Percentiles rank a stretch among this genome's conserved stretches.
phyloP scores from a whole-genome alignment of 1,140 invertebrate species.

The Argopecten irradians region DNA sequence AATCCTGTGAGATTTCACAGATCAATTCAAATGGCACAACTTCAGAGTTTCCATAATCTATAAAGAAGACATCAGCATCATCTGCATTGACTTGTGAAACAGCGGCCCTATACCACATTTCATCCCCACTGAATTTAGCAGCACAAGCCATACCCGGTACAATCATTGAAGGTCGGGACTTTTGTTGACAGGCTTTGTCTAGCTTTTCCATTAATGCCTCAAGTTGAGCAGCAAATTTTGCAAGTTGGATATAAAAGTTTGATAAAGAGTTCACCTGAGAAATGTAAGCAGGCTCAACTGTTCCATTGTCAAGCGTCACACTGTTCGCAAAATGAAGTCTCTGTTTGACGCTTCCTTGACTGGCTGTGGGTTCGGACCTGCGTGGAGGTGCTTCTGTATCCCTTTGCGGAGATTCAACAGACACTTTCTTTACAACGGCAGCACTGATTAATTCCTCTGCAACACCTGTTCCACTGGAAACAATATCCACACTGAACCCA shows the following conservation, averaged over 20 bases:
- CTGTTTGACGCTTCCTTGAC: constrained; percentile 38
- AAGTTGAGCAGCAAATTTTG: constrained; percentile 64
- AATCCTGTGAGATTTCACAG: constrained; percentile 50
- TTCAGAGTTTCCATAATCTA: constrained; percentile 80
- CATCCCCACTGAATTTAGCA: constrained; percentile 84
- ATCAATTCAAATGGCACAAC: constrained; percentile 61
- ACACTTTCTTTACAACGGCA: constrained; percentile 58
- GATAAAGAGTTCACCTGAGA: constrained; percentile 60
- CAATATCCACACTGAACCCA: constrained; percentile 44
- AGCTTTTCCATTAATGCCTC: constrained; percentile 76
- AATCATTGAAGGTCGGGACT: constrained; percentile 33
- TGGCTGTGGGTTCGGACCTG: not conserved
- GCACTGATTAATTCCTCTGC: constrained; percentile 58
- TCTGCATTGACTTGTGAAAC: constrained; percentile 78
- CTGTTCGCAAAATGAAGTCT: constrained; percentile 36
- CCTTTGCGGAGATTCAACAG: not conserved
- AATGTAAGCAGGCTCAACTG: constrained; percentile 35
- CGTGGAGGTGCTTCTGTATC: not conserved
- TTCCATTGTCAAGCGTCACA: constrained; percentile 1
- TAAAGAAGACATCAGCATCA: constrained; percentile 76
- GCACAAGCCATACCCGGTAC: constrained; percentile 82
- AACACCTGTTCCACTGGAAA: constrained; percentile 57
- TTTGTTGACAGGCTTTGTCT: constrained; percentile 37
- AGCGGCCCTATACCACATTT: constrained; percentile 83
- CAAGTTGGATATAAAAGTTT: constrained; percentile 69